These are phyloP conservation scores for Axea sp. DNA, from an alignment of 2,888 invertebrate genomes.

Conservation along the genomic window DNA sequence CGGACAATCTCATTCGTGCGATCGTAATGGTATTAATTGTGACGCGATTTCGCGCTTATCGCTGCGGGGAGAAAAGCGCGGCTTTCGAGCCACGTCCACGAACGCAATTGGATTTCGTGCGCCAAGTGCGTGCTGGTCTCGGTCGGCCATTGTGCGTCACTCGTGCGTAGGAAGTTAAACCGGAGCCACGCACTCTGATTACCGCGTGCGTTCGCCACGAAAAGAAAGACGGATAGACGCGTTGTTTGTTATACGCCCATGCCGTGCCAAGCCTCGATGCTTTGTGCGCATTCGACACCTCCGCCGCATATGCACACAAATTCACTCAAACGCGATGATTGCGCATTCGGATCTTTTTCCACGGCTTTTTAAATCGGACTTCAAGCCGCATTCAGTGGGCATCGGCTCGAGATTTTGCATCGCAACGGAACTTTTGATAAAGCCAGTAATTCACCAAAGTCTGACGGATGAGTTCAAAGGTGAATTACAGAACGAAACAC, in stretches of 20 bases:
- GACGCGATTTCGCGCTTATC: too few relatives aligned
- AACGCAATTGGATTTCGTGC: constrained; percentile 30
- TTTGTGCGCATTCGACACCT: constrained; percentile 30
- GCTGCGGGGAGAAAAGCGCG: too few relatives aligned
- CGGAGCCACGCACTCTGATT: constrained; percentile 60
- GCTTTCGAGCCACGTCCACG: too few relatives aligned
- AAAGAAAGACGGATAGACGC: constrained; percentile 25
- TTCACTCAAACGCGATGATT: not conserved
- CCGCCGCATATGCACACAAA: constrained; percentile 6
- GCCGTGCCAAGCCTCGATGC: constrained; percentile 30
- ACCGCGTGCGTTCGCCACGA: constrained; percentile 15
- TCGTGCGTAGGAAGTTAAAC: constrained; percentile 60
- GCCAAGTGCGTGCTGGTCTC: constrained; percentile 25
- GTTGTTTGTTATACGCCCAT: constrained; percentile 50
- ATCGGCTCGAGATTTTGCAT: too few relatives aligned
- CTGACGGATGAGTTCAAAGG: too few relatives aligned
- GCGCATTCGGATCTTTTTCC: not conserved
- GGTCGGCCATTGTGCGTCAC: constrained; percentile 45
- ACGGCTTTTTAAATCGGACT: not conserved
- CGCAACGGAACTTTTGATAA: too few relatives aligned
- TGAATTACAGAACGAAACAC: too few relatives aligned
- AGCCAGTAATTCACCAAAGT: too few relatives aligned
- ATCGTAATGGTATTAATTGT: too few relatives aligned
- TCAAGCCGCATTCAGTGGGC: not conserved
- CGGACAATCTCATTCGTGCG: too few relatives aligned